A percentile compares a stretch with the other conserved stretches of the same genome.
These are phyloP conservation scores for Uloborus plumipes DNA, from an alignment of 2,888 invertebrate species.

Conservation along the genomic window DNA sequence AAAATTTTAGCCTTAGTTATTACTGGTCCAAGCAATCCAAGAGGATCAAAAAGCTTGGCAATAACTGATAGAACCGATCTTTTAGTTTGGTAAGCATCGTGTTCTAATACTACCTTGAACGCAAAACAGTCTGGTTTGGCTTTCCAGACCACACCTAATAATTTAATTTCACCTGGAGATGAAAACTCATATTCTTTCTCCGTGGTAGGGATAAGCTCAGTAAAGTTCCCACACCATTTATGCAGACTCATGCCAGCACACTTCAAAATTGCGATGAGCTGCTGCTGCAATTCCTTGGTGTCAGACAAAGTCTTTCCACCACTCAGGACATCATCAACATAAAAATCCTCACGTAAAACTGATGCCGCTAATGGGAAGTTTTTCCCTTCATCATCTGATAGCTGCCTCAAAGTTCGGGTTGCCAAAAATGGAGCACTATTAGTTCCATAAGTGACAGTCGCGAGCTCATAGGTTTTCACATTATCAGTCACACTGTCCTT, in stretches of 20 bases:
- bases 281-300: too few relatives aligned
- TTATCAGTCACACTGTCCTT: constrained; percentile 59
- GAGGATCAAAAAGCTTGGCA: constrained; percentile 5
- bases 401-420: constrained; percentile 66
- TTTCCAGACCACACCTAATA: not conserved
- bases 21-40: constrained; percentile 8
- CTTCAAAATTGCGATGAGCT: too few relatives aligned
- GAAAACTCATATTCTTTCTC: constrained; percentile 10
- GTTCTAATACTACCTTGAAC: too few relatives aligned
- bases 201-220: not conserved
- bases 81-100: not conserved
- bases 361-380: too few relatives aligned
- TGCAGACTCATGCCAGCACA: too few relatives aligned
- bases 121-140: not conserved
- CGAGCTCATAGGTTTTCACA: constrained; percentile 63
- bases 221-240: too few relatives aligned
- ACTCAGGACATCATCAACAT: too few relatives aligned
- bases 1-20: constrained; percentile 25
- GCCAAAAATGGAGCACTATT: constrained; percentile 67
- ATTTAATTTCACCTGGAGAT: constrained; percentile 6
- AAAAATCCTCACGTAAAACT: too few relatives aligned
- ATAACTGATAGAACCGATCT: constrained; percentile 15
- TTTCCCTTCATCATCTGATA: constrained; percentile 60
- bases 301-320: too few relatives aligned
- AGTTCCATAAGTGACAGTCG: constrained; percentile 68